Evolutionary conservation across 2,888 invertebrate species (phyloP), one percentile per base, ranked within the genome.

Genomic region (Eupithecia subumbrata): DNA sequence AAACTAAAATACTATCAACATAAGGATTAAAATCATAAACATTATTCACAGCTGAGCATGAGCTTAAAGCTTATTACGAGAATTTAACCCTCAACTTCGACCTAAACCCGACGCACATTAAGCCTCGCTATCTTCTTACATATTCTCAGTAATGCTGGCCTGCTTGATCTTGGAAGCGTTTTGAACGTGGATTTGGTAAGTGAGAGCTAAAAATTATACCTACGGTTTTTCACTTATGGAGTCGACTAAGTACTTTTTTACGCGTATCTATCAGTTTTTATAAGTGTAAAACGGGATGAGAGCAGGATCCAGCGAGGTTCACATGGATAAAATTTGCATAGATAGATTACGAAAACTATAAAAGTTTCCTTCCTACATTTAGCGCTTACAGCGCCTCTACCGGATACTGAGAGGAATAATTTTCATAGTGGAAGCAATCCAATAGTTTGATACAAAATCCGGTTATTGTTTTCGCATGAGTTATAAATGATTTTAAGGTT

Each of bases 81-180:
- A 72, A 63, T 75, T 73, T 75, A 75, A 72, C 75, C 69, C 63
- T 30, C 43, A 75, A 72, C 68, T 75, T 72, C 69, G 56, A 69
- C 75, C 68, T 18, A 45, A 30, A 69, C 71, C 72, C 63, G 40
- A 75, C 63, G 71, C 71, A 63, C 45, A 56, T 45, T 66, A 34
- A 56, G 69, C 63, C 73, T 40, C 34, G 34, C 45, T 71, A 71
- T 71, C 37, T 64, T 56, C 71, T 60, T 74, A 71, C 74, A 60
- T 67, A 70, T 48, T 74, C 67, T 56, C 43, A 8, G 70, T 66
- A 71, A 74, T 45, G 56, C 25, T 56, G 60, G 2, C 64, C 22
- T 34, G 34, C 34, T 64, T 64, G 64, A 64, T 64, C 64, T 34
- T 18, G 34, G 34, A 18, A 64, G 16, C 64, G 64, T 64, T 60